Evolutionary conservation across 2,888 invertebrate genomes (phyloP), one percentile per base, ranked within the genome.

Genomic region (Diogma glabrata): DNA sequence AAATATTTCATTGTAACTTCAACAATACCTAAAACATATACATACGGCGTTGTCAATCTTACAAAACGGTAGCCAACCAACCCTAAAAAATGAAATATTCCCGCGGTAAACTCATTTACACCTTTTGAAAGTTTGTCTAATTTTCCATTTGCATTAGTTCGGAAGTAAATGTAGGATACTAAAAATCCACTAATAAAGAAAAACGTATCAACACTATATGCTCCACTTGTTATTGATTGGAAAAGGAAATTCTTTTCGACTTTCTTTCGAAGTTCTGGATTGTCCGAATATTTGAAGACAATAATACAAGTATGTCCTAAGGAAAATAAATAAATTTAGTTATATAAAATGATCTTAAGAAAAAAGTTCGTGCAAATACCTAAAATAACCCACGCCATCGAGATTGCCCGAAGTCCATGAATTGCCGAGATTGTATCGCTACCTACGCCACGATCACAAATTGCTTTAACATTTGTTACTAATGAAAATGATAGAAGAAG

Each of bases 1-100:
- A 89, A 80, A 82, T 90, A 90, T 63, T 86, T 84, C 84, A 88
- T 89, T n/a, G 82, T 77, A 46, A 91, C 81, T 65, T 89, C 84
- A 16, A 87, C 86, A 46, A 89, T 77, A 30, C 88, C 87, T 63
- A 93, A 73, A 50, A 90, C 84, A 65, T 84, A 87, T 63, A 89
- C 73, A 67, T 89, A 89, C 1, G 88, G 88, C 0, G 84, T 82
- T 1, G 87, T 89, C 54, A 89, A 71, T 59, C 87, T 82, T 55
- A 84, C 80, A 63, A 86, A 86, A 64, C 89, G 75, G 64, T 89
- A 89, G 16, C 77, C 75, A 36, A 89, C 75, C 36, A 89, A 74
- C 8, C 87, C 87, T 2, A 84, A 64, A 65, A 88, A 89, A 67
- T 88, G 85, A 10, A 79, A 68, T 1, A 78, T 61, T 7, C 82